These are phyloP conservation scores for Pyrocephalus nanus DNA, from an alignment of 2,797 vertebrate species.

Conservation along the genomic window DNA sequence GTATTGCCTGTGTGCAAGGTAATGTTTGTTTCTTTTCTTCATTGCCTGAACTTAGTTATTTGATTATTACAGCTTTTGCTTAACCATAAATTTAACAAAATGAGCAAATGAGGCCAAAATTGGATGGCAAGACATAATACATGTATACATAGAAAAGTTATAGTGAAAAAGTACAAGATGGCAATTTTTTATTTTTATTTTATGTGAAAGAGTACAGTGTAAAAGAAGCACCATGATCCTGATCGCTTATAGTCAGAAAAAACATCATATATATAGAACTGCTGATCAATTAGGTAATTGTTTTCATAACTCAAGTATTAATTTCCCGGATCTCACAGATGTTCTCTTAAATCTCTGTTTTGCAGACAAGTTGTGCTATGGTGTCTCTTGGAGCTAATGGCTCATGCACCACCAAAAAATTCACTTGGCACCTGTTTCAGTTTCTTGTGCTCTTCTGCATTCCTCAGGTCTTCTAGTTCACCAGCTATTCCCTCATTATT, in stretches of 20 bases:
- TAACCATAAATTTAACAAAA: not conserved
- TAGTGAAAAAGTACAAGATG: not conserved
- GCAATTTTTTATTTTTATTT: not conserved
- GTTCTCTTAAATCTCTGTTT: not conserved
- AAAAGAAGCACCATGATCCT: not conserved
- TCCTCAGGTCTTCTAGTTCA: not conserved
- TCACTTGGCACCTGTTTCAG: not conserved
- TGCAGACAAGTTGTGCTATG: not conserved
- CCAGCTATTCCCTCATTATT: not conserved
- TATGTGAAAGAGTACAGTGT: not conserved
- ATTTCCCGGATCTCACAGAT: not conserved
- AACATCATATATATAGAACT: not conserved
- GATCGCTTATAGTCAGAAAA: not conserved
- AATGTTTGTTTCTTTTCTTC: not conserved
- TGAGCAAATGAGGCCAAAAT: not conserved
- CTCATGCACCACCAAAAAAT: not conserved
- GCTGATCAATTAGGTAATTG: not conserved
- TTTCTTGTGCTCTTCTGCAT: not conserved
- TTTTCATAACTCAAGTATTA: not conserved
- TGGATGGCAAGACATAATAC: not conserved
- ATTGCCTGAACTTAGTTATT: not conserved
- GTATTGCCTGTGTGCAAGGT: not conserved
- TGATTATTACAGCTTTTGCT: not conserved
- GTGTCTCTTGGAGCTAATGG: not conserved
- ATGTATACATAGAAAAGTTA: not conserved